Conservation (phyloP, 2,113 vertebrate species). For the Elgaria multicarinata region DNA sequence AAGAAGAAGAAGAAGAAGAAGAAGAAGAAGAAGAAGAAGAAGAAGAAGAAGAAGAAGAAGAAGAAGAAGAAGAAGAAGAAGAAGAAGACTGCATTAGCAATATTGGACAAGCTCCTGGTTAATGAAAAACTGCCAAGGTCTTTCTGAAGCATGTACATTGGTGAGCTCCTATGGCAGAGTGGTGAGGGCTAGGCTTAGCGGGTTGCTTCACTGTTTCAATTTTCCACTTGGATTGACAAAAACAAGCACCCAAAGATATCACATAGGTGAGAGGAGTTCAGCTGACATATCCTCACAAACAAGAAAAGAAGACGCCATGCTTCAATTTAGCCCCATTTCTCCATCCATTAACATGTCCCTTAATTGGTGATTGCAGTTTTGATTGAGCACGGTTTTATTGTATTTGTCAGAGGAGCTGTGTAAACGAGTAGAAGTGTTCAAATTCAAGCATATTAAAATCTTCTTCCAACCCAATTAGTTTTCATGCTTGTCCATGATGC, state of each 20-base stretch:
- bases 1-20: no score
- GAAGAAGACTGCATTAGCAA: no score
- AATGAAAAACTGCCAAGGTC: not conserved
- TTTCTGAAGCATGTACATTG: not conserved
- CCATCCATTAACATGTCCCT: not conserved
- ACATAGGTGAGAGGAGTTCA: not conserved
- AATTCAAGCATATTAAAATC: constrained; percentile 33
- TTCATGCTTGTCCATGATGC: constrained; percentile 16
- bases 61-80: no score
- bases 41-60: no score
- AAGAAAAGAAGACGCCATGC: not conserved
- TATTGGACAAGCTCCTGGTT: not conserved
- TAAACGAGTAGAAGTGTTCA: constrained; percentile 36
- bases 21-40: no score
- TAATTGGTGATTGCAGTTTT: not conserved
- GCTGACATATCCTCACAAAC: not conserved
- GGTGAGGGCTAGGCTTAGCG: no score
- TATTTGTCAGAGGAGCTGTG: constrained; percentile 2
- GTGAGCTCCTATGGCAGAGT: not conserved
- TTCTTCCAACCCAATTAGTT: constrained; percentile 7
- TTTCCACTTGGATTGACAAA: not conserved
- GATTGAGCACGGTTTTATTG: not conserved
- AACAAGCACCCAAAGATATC: not conserved
- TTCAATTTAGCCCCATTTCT: not conserved
- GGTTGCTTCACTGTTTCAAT: not conserved